Evolutionary conservation across 2,113 vertebrate species (phyloP).

Genomic region (Dromaius novaehollandiae): DNA sequence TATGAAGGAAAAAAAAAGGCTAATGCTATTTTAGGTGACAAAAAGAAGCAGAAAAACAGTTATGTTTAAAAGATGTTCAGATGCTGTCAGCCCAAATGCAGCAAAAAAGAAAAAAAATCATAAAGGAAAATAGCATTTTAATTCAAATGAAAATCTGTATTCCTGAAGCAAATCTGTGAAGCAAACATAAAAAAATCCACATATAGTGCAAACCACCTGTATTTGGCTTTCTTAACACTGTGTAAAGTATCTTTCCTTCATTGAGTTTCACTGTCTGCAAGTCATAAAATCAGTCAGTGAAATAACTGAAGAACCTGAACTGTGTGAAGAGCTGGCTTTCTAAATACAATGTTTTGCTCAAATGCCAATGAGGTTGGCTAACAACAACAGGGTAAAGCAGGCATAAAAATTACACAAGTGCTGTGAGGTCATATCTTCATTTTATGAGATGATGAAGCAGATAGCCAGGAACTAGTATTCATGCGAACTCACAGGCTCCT

Average conservation of each 20-base stretch:
- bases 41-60: not conserved
- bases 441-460: not conserved
- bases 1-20: not conserved
- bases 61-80: not conserved
- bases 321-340: accelerated
- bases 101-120: not conserved
- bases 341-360: not conserved
- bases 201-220: not conserved
- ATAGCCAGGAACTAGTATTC: not conserved
- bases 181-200: not conserved
- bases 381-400: not conserved
- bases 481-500: not conserved
- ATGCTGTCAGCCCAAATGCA: not conserved
- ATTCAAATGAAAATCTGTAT: not conserved
- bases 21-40: not conserved
- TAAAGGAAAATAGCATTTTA: not conserved
- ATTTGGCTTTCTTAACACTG: not conserved
- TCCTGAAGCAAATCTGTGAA: not conserved
- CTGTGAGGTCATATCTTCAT: not conserved
- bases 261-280: not conserved
- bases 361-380: not conserved
- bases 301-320: not conserved
- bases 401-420: not conserved
- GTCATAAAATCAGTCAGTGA: not conserved
- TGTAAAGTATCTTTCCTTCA: not conserved